Conservation (phyloP, 2,797 vertebrate genomes). For the Sebastolobus alascanus region DNA sequence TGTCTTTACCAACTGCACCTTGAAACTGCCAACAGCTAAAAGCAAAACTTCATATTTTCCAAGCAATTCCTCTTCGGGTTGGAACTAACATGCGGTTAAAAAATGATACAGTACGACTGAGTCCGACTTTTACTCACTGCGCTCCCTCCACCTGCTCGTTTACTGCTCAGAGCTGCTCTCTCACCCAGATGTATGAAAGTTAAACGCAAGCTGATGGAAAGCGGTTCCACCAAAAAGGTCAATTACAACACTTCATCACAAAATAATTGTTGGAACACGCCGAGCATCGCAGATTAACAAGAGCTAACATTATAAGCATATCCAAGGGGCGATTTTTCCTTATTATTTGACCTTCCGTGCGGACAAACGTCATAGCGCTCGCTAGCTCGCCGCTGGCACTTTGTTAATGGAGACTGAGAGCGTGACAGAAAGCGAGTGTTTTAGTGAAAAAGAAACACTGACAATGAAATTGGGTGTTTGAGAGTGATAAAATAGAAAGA, state of each 20-base stretch:
- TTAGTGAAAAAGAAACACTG: slow-evolving; percentile 48
- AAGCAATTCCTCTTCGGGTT: slow-evolving; percentile 33
- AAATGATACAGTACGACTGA: slow-evolving; percentile 6
- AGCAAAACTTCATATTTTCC: slow-evolving; percentile 52
- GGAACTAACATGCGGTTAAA: slow-evolving; percentile 13
- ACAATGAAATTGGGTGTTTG: slow-evolving; percentile 77
- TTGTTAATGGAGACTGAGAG: slow-evolving; percentile 47
- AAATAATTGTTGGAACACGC: slow-evolving; percentile 56
- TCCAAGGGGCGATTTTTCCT: slow-evolving; percentile 48
- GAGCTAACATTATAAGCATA: slow-evolving; percentile 53
- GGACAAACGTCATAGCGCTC: slow-evolving; percentile 22
- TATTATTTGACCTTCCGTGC: slow-evolving; percentile 33
- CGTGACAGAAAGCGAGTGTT: slow-evolving; percentile 56
- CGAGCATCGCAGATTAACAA: slow-evolving; percentile 63
- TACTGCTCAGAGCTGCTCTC: slow-evolving; percentile 32
- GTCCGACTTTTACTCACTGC: neutral
- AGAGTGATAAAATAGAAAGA: slow-evolving; percentile 74
- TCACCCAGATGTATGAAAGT: slow-evolving; percentile 41
- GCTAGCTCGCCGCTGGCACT: slow-evolving; percentile 25
- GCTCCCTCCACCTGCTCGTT: slow-evolving; percentile 30
- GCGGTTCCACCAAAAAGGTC: slow-evolving; percentile 36
- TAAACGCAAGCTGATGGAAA: slow-evolving; percentile 54
- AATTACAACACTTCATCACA: slow-evolving; percentile 71
- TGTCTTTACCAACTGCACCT: slow-evolving; percentile 13
- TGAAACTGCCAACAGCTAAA: slow-evolving; percentile 18